Evolutionary conservation across 2,888 invertebrate species (phyloP).

Genomic region (Sinopyrophorus schimmeli): DNA sequence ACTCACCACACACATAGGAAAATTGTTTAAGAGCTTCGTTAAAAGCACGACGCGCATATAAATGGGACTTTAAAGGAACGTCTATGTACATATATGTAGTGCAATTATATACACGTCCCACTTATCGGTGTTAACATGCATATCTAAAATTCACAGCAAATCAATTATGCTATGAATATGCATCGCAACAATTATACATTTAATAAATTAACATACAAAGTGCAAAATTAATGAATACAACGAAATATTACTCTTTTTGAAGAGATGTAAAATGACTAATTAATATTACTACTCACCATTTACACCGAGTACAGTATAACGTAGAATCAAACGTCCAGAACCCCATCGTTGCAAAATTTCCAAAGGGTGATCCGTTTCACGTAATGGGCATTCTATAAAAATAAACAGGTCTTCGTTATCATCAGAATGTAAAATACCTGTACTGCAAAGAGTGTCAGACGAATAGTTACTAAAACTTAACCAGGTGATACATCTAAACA

Average conservation of each 20-base stretch:
- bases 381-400: conserved; percentile 64
- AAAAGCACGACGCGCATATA: conserved; percentile 7
- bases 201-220: no score
- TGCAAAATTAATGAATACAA: not conserved
- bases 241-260: not conserved
- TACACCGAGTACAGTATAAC: conserved; percentile 57
- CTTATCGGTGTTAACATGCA: conserved; percentile 9
- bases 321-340: conserved; percentile 63
- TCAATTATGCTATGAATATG: conserved; percentile 16
- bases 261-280: not conserved
- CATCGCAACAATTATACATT: no score
- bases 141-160: conserved; percentile 4
- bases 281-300: conserved; percentile 45
- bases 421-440: no score
- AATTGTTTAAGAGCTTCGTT: conserved; percentile 8
- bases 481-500: no score
- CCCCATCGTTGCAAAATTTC: conserved; percentile 65
- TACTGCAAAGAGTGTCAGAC: no score
- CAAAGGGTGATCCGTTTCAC: conserved; percentile 63
- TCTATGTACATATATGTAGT: conserved; percentile 10
- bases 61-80: conserved; percentile 6
- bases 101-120: conserved; percentile 9
- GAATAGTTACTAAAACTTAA: no score
- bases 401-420: no score
- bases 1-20: no score